phyloP scores from a whole-genome alignment of 1,140 invertebrate species.

The Chionoecetes opilio region DNA sequence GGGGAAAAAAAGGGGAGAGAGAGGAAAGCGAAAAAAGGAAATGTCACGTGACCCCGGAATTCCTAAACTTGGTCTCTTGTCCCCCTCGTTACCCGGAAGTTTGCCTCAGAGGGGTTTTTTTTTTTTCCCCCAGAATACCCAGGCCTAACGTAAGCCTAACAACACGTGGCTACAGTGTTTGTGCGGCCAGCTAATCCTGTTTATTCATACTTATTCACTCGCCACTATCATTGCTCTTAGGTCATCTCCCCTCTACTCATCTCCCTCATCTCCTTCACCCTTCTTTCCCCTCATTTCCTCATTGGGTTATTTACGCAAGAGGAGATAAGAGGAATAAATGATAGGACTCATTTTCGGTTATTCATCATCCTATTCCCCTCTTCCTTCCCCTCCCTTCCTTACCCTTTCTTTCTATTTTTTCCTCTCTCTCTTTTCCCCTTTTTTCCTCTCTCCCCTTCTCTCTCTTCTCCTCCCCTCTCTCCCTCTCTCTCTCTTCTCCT shows the following conservation, averaged over 20 bases:
- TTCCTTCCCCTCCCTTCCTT: too few species aligned
- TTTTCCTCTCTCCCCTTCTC: not conserved
- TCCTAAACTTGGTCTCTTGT: too few species aligned
- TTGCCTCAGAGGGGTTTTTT: constrained; percentile 52
- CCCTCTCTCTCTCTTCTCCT: not conserved
- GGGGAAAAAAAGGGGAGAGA: not conserved
- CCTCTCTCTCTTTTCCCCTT: too few species aligned
- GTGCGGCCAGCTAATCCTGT: not conserved
- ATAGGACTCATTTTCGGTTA: not conserved
- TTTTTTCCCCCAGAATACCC: not conserved
- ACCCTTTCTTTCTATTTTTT: not conserved
- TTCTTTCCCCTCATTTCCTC: not conserved
- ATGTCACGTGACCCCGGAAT: constrained; percentile 62
- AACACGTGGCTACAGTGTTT: not conserved
- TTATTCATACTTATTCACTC: constrained; percentile 18
- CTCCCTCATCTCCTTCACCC: not conserved
- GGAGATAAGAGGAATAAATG: not conserved
- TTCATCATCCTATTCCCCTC: not conserved
- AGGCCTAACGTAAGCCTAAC: not conserved
- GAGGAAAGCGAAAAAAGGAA: not conserved
- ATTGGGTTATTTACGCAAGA: not conserved
- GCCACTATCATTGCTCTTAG: not conserved
- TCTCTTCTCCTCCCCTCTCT: not conserved
- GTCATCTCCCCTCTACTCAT: not conserved
- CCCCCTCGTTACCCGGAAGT: constrained; percentile 65